These are phyloP conservation scores for Drosophila algonquin DNA, from an alignment of 2,888 invertebrate genomes.

Conservation along the genomic window DNA sequence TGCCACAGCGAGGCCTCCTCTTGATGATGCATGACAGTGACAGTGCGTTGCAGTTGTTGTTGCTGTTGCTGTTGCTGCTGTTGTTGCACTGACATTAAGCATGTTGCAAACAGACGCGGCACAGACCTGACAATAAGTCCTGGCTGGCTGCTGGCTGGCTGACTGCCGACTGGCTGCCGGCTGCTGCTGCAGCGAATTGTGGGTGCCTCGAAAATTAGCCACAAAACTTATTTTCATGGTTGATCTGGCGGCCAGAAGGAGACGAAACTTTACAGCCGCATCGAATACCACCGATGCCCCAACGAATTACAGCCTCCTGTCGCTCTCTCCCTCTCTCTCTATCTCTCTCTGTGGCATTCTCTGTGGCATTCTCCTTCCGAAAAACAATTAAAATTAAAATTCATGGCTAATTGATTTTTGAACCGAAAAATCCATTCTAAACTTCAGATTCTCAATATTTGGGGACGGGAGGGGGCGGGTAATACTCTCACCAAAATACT, in stretches of 20 bases:
- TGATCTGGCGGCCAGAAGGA: slow-evolving; percentile 55
- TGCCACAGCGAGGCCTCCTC: slow-evolving; percentile 54
- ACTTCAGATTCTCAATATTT: slow-evolving; percentile 19
- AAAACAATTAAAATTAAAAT: slow-evolving; percentile 83
- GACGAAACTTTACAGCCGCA: slow-evolving; percentile 75
- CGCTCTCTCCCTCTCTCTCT: slow-evolving; percentile 29
- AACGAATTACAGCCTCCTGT: slow-evolving; percentile 74
- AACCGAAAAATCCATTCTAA: slow-evolving; percentile 23
- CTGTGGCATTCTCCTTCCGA: slow-evolving; percentile 24
- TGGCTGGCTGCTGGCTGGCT: slow-evolving; percentile 1
- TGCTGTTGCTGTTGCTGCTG: slow-evolving; percentile 51
- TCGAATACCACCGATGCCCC: slow-evolving; percentile 59
- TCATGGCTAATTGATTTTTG: slow-evolving; percentile 82
- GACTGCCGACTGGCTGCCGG: background rate
- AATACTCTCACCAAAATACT: slow-evolving; percentile 3
- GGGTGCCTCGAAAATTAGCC: slow-evolving; percentile 80
- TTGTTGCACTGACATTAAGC: slow-evolving; percentile 81
- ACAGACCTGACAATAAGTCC: slow-evolving; percentile 46
- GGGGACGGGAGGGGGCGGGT: background rate
- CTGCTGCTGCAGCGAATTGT: slow-evolving; percentile 78
- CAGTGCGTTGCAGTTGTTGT: slow-evolving; percentile 69
- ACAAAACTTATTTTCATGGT: slow-evolving; percentile 80
- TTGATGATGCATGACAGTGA: slow-evolving; percentile 80
- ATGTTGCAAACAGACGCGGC: slow-evolving; percentile 78
- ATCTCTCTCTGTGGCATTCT: slow-evolving; percentile 13